These are phyloP conservation scores for Furcula furcula DNA, from an alignment of 2,888 invertebrate species.

Conservation along the genomic window DNA sequence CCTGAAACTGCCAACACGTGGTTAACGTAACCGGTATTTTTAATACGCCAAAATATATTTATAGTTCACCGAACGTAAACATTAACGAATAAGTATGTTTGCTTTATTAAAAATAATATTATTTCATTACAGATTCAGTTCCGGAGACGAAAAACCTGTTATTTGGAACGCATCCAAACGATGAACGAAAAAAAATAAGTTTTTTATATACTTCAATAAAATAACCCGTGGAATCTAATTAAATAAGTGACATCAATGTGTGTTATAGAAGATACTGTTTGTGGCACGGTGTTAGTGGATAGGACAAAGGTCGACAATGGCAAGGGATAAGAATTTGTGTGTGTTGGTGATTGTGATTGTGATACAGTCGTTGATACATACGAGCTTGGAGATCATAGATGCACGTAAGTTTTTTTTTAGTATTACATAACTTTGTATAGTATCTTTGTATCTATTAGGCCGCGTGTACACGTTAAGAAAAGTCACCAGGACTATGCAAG, in stretches of 20 bases:
- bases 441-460: too few relatives aligned
- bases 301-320: slow-evolving; percentile 54
- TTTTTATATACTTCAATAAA: not conserved
- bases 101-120: slow-evolving; percentile 42
- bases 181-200: slow-evolving; percentile 8
- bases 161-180: slow-evolving; percentile 50
- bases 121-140: slow-evolving; percentile 55
- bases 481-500: too few relatives aligned
- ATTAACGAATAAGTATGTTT: slow-evolving; percentile 32
- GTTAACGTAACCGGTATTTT: slow-evolving; percentile 15
- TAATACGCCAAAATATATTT: slow-evolving; percentile 21
- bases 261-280: slow-evolving; percentile 34
- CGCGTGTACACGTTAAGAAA: too few relatives aligned
- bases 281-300: slow-evolving; percentile 38
- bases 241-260: slow-evolving; percentile 52
- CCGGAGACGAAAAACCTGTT: slow-evolving; percentile 37
- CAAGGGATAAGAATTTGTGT: slow-evolving; percentile 48
- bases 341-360: slow-evolving; percentile 46
- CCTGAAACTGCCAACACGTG: slow-evolving; percentile 11
- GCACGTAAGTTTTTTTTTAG: slow-evolving; percentile 68
- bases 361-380: slow-evolving; percentile 48
- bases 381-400: slow-evolving; percentile 65
- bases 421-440: too few relatives aligned
- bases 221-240: slow-evolving; percentile 6
- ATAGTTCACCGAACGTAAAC: slow-evolving; percentile 14